Evolutionary conservation across 1,140 invertebrate species (phyloP).

Genomic region (Chrysomallon squamiferum): DNA sequence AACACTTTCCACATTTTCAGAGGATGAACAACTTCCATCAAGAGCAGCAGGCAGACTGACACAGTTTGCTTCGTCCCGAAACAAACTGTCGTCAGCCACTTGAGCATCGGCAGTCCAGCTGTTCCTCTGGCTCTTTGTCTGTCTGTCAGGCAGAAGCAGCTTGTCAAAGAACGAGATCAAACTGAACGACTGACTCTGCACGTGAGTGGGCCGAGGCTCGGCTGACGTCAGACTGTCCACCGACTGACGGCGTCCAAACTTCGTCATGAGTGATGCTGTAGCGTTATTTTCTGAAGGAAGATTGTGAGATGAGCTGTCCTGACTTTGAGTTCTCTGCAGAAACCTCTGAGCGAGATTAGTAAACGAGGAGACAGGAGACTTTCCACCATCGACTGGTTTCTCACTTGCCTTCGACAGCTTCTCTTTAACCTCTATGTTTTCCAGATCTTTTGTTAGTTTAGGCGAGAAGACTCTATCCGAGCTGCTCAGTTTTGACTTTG

Average conservation of each 20-base stretch:
- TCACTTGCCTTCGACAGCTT: not conserved
- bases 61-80: not conserved
- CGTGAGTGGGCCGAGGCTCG: not conserved
- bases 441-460: not conserved
- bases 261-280: not conserved
- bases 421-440: not conserved
- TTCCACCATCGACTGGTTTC: not conserved
- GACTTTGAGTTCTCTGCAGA: constrained; percentile 13
- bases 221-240: not conserved
- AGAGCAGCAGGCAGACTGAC: not conserved
- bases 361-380: not conserved
- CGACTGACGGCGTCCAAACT: not conserved
- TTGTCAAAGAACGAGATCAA: constrained; percentile 29
- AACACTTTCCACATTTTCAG: too few species aligned
- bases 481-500: not conserved
- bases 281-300: constrained; percentile 3
- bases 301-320: constrained; percentile 11
- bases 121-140: not conserved
- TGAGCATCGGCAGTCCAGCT: not conserved
- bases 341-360: constrained; percentile 15
- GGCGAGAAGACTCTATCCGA: not conserved
- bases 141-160: constrained; percentile 21
- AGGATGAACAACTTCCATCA: too few species aligned
- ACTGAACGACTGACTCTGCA: constrained; percentile 17
- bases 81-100: not conserved